Base-by-base conservation (phyloP, 2,113 vertebrate genomes). In the Erythrocebus patas region DNA sequence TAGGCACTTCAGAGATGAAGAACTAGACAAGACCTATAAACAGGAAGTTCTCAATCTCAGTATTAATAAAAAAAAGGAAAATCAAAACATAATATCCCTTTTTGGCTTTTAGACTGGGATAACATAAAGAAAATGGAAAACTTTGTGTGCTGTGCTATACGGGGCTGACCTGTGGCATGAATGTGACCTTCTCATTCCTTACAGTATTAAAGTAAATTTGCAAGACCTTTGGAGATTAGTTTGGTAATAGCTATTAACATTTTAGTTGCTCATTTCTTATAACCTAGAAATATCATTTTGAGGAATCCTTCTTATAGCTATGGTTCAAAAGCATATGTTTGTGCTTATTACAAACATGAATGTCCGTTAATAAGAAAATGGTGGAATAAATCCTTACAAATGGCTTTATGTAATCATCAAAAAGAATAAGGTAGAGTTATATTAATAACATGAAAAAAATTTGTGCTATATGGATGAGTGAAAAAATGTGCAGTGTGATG, bases 221-320 rank as follows among this genome's bases (percentile, higher is more conserved):
- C 85, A 83, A 97, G 90, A 72, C 35, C 55, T 90, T 82, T 92
- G 79, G 79, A 68, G 88, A 82, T 90, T 89, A 79, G 59, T 86
- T 97, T 95, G 66, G 38, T 82, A 85, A 79, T 89, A 93, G 50
- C 20, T 89, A 61, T 80, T 95, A 93, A 82, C 79, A 83, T 78
- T 93, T 64, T 82, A 81, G 79, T 52, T 79, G 48, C 38, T 66
- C 35, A 57, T 83, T 96, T 72, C 22, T 48, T 84, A 32, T 90
- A 84, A 70, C 55, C 30, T 55, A 91, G 70, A 94, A 90, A 81
- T 81, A 76, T 43, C 30, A 94, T 57, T 93, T 78, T 90, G 48
- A 88, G 18, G 25, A 84, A 27, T 93, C 35, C 61, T 76, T 83
- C 32, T 45, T 73, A 68, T 3, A 79, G 43, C 38, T 78, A 9